Evolutionary conservation across 2,888 invertebrate genomes (phyloP).

Genomic region (Dicyrtoma fusca): DNA sequence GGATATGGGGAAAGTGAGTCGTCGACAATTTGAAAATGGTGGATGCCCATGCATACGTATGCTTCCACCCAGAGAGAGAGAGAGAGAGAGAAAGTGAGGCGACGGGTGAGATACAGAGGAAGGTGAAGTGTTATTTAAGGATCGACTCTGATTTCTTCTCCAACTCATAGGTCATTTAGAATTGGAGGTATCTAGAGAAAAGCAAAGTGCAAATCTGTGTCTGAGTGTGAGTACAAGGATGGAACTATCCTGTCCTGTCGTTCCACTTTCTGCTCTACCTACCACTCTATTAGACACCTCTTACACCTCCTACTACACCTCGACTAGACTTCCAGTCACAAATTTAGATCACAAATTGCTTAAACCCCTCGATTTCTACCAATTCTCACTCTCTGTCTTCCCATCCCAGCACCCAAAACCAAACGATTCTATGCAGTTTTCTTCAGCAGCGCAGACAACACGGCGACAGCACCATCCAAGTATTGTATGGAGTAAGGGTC

Average conservation of each 20-base stretch:
- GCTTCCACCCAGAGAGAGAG: not conserved
- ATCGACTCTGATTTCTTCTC: constrained; percentile 27
- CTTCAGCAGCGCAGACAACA: no score
- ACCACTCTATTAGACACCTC: not conserved
- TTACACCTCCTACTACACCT: no score
- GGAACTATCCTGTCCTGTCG: constrained; percentile 2
- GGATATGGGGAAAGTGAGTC: constrained; percentile 1
- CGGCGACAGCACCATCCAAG: no score
- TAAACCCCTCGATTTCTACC: no score
- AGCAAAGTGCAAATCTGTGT: constrained; percentile 36
- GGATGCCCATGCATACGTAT: no score
- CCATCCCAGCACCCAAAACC: no score
- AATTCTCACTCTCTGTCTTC: no score
- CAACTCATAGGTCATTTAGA: constrained; percentile 31
- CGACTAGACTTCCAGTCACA: no score
- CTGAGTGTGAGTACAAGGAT: constrained; percentile 8
- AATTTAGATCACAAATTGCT: no score
- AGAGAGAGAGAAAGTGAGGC: constrained; percentile 6
- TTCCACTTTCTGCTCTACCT: constrained; percentile 2
- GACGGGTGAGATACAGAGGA: not conserved
- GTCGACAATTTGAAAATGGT: constrained; percentile 16
- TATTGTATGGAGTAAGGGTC: no score
- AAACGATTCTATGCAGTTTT: no score
- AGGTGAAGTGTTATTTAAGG: constrained; percentile 17
- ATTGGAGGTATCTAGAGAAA: constrained; percentile 33